Conservation (phyloP, 2,113 vertebrate species). For the Callipepla squamata region DNA sequence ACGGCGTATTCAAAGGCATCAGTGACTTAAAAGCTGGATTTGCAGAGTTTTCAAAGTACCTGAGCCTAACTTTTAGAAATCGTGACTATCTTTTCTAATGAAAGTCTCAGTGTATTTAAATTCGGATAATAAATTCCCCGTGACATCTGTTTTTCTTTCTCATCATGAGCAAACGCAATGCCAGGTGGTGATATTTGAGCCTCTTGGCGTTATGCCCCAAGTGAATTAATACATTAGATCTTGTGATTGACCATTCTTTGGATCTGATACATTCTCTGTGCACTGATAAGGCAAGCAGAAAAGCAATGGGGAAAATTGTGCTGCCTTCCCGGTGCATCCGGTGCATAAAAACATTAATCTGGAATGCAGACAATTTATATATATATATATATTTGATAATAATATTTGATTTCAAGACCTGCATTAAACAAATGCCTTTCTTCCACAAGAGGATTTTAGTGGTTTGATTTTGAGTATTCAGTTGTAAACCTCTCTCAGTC, state of each 20-base stretch:
- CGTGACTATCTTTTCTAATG: not conserved
- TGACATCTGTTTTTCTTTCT: not conserved
- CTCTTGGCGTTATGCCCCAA: not conserved
- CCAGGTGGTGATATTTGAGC: not conserved
- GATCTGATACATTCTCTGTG: not conserved
- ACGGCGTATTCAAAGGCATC: not conserved
- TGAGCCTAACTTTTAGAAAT: not conserved
- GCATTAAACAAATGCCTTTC: not conserved
- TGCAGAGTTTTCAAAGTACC: not conserved
- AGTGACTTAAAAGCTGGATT: not conserved
- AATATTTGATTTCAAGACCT: not conserved
- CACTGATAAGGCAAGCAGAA: not conserved
- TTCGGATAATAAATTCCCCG: not conserved
- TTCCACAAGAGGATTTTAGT: not conserved
- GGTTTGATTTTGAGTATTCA: not conserved
- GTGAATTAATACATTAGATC: not conserved
- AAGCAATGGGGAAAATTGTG: rapidly evolving
- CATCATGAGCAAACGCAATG: not conserved
- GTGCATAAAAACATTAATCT: not conserved
- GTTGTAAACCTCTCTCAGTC: not conserved
- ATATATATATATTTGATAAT: not conserved
- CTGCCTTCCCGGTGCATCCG: not conserved
- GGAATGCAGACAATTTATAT: not conserved
- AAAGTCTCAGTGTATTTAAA: not conserved
- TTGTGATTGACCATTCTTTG: not conserved